Percentiles rank a stretch among this genome's conserved stretches.
Evolutionary conservation across 2,113 vertebrate species (phyloP).

Genomic region (Semnopithecus entellus): DNA sequence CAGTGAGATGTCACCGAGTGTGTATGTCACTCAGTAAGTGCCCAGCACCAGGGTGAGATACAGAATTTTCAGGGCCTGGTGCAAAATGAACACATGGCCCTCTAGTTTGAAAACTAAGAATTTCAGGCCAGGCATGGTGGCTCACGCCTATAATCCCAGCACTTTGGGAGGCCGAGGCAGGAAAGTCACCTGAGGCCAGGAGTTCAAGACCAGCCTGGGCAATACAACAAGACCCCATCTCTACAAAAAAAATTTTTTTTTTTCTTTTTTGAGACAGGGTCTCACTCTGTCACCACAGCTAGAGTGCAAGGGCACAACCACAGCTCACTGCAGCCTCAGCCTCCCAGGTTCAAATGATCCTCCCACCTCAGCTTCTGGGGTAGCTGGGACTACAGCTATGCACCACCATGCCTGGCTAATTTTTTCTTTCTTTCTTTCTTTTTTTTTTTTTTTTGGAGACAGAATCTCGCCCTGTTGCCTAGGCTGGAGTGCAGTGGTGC

Average conservation of each 20-base stretch:
- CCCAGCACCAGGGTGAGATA: background rate
- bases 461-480: too few relatives aligned
- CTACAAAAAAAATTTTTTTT: background rate
- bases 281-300: too few relatives aligned
- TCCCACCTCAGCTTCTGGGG: too few relatives aligned
- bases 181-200: background rate
- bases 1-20: background rate
- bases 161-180: background rate
- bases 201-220: background rate
- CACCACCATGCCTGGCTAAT: too few relatives aligned
- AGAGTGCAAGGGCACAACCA: too few relatives aligned
- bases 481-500: too few relatives aligned
- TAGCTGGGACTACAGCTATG: too few relatives aligned
- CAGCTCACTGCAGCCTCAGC: too few relatives aligned
- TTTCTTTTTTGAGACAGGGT: too few relatives aligned
- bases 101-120: background rate
- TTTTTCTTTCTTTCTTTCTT: too few relatives aligned
- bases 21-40: background rate
- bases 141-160: background rate
- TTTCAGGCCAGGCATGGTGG: background rate
- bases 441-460: too few relatives aligned
- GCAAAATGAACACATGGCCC: background rate
- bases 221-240: background rate
- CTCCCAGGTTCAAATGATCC: too few relatives aligned
- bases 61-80: background rate